These are phyloP conservation scores for Amblyraja radiata DNA, from an alignment of 2,797 vertebrate species.

Conservation along the genomic window DNA sequence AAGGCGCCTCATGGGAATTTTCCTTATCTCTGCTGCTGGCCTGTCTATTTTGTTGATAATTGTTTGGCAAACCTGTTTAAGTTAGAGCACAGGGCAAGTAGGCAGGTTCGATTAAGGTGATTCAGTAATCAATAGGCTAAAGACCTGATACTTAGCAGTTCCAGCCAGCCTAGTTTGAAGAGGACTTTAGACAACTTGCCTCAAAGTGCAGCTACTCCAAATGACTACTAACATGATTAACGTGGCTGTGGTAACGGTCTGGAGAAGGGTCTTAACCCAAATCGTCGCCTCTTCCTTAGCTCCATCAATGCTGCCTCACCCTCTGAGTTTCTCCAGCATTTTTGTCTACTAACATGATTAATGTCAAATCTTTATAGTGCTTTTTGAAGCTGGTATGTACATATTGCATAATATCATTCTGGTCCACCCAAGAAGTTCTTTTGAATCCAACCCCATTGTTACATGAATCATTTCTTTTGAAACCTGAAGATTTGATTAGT, in stretches of 20 bases:
- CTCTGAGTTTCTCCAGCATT: too few relatives aligned
- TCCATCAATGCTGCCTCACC: too few relatives aligned
- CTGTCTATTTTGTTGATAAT: slow-evolving; percentile 18
- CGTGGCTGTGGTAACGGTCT: too few relatives aligned
- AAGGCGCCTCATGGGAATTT: background rate
- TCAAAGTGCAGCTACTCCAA: background rate
- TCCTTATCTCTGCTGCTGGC: background rate
- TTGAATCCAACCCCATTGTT: background rate
- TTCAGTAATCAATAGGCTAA: slow-evolving; percentile 15
- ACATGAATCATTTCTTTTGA: background rate
- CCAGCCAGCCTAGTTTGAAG: background rate
- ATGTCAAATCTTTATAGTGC: background rate
- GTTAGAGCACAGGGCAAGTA: background rate
- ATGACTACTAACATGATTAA: background rate
- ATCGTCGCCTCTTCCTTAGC: too few relatives aligned
- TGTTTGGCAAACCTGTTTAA: slow-evolving; percentile 3
- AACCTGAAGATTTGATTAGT: background rate
- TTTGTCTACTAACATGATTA: background rate
- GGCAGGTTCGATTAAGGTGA: background rate
- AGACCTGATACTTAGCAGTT: background rate
- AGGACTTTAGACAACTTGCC: background rate
- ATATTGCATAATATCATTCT: background rate
- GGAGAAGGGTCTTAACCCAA: too few relatives aligned
- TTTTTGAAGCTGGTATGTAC: background rate
- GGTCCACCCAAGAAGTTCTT: background rate